Conservation (phyloP, 1,140 invertebrate species). For the Atta cephalotes region DNA sequence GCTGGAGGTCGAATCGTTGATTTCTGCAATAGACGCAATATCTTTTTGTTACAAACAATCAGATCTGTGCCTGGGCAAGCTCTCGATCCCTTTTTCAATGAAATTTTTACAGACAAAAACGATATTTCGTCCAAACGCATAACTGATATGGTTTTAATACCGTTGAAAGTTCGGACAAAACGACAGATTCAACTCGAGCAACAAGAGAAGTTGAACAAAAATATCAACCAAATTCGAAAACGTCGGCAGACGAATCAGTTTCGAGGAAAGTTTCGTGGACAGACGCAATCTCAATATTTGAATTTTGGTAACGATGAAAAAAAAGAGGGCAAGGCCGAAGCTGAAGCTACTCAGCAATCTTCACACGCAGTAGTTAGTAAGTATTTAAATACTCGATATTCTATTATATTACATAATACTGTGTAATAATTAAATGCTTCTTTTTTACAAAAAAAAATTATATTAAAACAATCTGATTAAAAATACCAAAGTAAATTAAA, state of each 20-base stretch:
- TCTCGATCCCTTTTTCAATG: conserved; percentile 75
- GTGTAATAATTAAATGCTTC: conserved; percentile 10
- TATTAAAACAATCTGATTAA: neutral
- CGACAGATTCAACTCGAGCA: conserved; percentile 73
- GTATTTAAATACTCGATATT: conserved; percentile 81
- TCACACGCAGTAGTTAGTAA: conserved; percentile 92
- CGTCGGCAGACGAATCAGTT: conserved; percentile 71
- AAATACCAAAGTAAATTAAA: neutral
- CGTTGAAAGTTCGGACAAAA: conserved; percentile 69
- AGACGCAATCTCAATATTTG: conserved; percentile 94
- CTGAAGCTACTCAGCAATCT: conserved; percentile 90
- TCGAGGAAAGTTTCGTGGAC: conserved; percentile 87
- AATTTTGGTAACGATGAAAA: conserved; percentile 87
- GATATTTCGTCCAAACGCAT: conserved; percentile 70
- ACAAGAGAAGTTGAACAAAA: conserved; percentile 67
- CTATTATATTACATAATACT: neutral
- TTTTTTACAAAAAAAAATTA: neutral
- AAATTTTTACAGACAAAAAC: conserved; percentile 78
- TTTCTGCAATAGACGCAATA: conserved; percentile 78
- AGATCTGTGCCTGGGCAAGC: conserved; percentile 34
- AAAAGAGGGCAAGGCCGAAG: conserved; percentile 91
- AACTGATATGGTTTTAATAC: conserved; percentile 69
- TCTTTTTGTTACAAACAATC: conserved; percentile 74
- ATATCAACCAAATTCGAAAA: conserved; percentile 41
- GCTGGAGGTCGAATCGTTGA: conserved; percentile 79